A percentile compares a stretch with the other conserved stretches of the same genome.
Conservation (phyloP, 2,797 vertebrate genomes). For the Falco concolor region DNA sequence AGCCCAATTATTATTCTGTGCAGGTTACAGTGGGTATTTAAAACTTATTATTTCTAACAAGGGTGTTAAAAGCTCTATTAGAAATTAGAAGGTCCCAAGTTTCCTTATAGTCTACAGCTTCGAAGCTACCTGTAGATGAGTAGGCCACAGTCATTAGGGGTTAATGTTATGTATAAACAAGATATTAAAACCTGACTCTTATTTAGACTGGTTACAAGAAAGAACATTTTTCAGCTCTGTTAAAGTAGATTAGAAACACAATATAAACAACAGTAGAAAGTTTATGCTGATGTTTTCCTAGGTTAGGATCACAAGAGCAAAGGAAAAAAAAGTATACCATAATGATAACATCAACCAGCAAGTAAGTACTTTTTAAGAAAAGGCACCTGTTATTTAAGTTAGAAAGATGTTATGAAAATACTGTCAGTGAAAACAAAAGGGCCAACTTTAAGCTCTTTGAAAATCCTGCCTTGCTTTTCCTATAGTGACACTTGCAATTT, state of each 20-base stretch:
- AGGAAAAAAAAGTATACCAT: background rate
- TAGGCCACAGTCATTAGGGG: background rate
- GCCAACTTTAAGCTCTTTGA: background rate
- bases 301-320: background rate
- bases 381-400: background rate
- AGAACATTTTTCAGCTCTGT: background rate
- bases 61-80: background rate
- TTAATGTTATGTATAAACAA: background rate
- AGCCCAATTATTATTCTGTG: background rate
- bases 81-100: background rate
- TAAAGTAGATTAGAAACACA: background rate
- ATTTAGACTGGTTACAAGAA: constrained; percentile 6
- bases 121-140: background rate
- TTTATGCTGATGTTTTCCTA: background rate
- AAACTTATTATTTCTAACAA: background rate
- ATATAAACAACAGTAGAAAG: background rate
- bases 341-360: background rate
- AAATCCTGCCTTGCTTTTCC: background rate
- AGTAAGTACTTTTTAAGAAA: background rate
- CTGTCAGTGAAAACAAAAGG: background rate
- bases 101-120: background rate
- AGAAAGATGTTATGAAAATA: background rate
- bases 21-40: background rate
- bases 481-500: background rate
- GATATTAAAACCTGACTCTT: background rate